These are phyloP conservation scores for Campylorhamphus procurvoides DNA, from an alignment of 2,113 vertebrate species.

Conservation along the genomic window DNA sequence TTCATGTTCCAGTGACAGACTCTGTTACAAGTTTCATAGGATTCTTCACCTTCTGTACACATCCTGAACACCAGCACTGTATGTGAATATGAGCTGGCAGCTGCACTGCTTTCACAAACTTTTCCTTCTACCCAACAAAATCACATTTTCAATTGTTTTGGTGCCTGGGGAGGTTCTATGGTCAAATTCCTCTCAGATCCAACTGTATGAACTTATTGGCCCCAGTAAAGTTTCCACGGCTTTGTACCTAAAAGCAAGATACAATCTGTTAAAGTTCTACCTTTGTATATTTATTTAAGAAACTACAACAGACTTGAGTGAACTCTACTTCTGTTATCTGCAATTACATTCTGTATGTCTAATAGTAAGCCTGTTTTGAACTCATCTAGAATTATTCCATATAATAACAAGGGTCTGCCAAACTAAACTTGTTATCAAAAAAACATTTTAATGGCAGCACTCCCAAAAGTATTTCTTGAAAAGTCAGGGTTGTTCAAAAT, in stretches of 20 bases:
- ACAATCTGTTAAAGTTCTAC: not conserved
- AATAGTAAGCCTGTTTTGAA: not conserved
- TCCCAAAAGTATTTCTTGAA: not conserved
- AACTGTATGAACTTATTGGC: not conserved
- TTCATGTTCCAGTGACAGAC: not conserved
- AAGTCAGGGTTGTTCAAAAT: not conserved
- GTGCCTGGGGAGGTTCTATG: not conserved
- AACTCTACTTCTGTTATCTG: not conserved
- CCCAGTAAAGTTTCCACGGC: not conserved
- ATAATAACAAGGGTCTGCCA: rapidly evolving
- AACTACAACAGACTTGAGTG: not conserved
- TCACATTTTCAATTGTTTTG: not conserved
- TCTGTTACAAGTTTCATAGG: not conserved
- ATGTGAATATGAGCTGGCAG: not conserved
- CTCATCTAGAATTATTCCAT: not conserved
- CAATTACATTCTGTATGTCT: not conserved
- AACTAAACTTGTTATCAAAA: not conserved
- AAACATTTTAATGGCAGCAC: not conserved
- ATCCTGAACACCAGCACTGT: not conserved
- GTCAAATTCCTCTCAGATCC: not conserved
- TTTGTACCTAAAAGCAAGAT: not conserved
- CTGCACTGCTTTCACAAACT: not conserved
- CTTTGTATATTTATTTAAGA: not conserved
- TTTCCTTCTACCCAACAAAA: not conserved
- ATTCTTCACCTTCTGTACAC: not conserved